Evolutionary conservation across 2,113 vertebrate species (phyloP).

Genomic region (Ceyx melanurus): DNA sequence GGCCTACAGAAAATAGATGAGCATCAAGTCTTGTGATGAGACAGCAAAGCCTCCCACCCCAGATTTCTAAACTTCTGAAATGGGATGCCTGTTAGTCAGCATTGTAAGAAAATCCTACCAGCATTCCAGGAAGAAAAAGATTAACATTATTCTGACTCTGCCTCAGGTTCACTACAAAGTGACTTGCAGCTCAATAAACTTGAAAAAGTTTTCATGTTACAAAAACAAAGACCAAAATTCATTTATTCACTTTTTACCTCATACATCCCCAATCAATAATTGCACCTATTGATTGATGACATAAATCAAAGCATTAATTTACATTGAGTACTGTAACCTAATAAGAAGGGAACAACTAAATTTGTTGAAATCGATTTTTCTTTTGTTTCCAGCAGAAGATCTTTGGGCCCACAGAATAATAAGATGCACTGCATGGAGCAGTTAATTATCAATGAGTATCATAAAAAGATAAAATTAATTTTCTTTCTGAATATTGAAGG

Average conservation of each 20-base stretch:
- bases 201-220: constrained; percentile 26
- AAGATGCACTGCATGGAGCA: not conserved
- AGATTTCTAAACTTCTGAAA: not conserved
- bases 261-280: constrained; percentile 72
- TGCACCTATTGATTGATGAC: constrained; percentile 69
- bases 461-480: constrained; percentile 27
- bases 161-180: not conserved
- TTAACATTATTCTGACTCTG: not conserved
- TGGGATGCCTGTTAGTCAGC: not conserved
- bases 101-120: not conserved
- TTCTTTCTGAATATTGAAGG: not conserved
- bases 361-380: constrained; percentile 73
- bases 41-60: not conserved
- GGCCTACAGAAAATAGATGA: not conserved
- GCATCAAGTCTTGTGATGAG: not conserved
- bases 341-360: constrained; percentile 70
- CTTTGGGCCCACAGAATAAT: not conserved
- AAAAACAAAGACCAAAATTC: constrained; percentile 61
- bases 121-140: not conserved
- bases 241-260: constrained; percentile 61
- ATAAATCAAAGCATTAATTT: constrained; percentile 78
- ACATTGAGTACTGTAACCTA: constrained; percentile 69
- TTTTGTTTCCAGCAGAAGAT: constrained; percentile 70
- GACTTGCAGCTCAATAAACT: constrained; percentile 22
- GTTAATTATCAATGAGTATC: constrained; percentile 64